phyloP scores from a whole-genome alignment of 2,113 vertebrate genomes.

The Girardinichthys multiradiatus region DNA sequence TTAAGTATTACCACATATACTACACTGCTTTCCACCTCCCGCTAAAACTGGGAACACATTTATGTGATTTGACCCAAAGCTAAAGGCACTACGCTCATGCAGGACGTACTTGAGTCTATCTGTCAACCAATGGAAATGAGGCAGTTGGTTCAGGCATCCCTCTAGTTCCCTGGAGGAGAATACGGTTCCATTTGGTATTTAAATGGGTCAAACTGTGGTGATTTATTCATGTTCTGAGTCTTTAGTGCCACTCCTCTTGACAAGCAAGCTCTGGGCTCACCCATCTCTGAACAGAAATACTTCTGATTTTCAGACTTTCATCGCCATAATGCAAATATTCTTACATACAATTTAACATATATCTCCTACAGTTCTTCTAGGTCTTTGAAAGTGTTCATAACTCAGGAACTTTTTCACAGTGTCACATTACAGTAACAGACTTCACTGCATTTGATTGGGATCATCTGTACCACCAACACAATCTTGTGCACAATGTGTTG shows the following conservation, averaged over 20 bases:
- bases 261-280: slow-evolving; percentile 45
- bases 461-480: background rate
- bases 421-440: background rate
- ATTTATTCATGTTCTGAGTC: slow-evolving; percentile 78
- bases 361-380: too few species aligned
- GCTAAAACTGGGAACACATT: slow-evolving; percentile 13
- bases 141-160: slow-evolving; percentile 54
- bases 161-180: slow-evolving; percentile 50
- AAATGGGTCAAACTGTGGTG: slow-evolving; percentile 79
- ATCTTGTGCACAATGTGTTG: too few species aligned
- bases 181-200: slow-evolving; percentile 75
- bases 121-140: slow-evolving; percentile 60
- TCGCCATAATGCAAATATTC: too few species aligned
- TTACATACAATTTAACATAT: too few species aligned
- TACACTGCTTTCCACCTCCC: slow-evolving; percentile 25
- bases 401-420: background rate
- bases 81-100: slow-evolving; percentile 31
- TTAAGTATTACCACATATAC: slow-evolving; percentile 31
- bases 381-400: too few species aligned
- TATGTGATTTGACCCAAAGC: slow-evolving; percentile 42
- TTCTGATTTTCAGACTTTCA: too few species aligned
- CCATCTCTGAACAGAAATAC: background rate
- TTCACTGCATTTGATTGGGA: background rate
- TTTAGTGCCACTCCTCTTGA: slow-evolving; percentile 69
- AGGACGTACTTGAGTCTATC: slow-evolving; percentile 16